phyloP scores from a whole-genome alignment of 1,140 invertebrate genomes.

The Amyelois transitella region DNA sequence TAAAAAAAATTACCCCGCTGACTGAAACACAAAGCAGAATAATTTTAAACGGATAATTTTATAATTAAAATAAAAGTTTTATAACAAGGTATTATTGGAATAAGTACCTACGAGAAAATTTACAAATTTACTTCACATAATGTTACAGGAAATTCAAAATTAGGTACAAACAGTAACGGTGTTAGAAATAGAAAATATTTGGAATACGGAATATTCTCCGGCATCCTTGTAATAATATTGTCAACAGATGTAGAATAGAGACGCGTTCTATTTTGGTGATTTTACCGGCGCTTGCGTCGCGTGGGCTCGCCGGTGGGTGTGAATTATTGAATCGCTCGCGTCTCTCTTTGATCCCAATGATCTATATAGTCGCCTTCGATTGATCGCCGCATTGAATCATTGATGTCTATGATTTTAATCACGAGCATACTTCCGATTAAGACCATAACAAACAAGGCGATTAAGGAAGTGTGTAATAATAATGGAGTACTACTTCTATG shows the following conservation, averaged over 20 bases:
- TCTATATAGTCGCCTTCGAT: background rate
- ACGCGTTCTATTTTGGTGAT: background rate
- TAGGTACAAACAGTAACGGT: background rate
- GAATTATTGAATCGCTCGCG: background rate
- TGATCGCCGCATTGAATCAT: background rate
- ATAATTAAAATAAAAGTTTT: too few species aligned
- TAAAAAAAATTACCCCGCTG: too few species aligned
- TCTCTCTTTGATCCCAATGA: conserved; percentile 1
- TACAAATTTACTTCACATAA: background rate
- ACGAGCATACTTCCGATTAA: background rate
- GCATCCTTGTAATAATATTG: background rate
- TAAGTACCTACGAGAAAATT: too few species aligned
- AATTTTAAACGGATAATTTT: too few species aligned
- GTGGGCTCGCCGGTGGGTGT: conserved; percentile 1
- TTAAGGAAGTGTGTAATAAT: background rate
- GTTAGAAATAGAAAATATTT: background rate
- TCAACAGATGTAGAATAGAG: background rate
- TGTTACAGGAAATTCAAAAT: background rate
- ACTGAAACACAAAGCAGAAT: too few species aligned
- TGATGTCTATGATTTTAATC: background rate
- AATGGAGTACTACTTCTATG: background rate
- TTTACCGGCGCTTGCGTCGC: background rate
- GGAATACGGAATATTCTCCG: background rate
- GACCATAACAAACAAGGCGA: background rate
- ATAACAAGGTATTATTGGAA: too few species aligned